Evolutionary conservation across 1,140 invertebrate species (phyloP).

Genomic region (Drosophila dunni): DNA sequence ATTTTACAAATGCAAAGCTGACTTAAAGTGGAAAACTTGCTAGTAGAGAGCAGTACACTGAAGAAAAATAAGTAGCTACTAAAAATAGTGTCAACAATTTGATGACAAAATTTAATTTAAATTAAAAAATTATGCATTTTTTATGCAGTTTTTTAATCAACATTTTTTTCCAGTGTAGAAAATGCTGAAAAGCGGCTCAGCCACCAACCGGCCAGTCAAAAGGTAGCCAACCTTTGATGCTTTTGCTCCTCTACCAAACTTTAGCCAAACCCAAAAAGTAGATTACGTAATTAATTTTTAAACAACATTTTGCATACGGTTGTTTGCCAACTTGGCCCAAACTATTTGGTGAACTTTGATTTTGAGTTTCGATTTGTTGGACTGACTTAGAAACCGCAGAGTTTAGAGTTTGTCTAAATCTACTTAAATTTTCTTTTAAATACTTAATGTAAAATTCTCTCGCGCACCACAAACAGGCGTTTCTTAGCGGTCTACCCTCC

Average conservation of each 20-base stretch:
- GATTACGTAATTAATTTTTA: conserved; percentile 14
- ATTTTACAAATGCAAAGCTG: conserved; percentile 19
- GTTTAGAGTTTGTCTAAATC: conserved; percentile 34
- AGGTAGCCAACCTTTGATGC: not conserved
- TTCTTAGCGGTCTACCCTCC: not conserved
- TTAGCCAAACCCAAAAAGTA: not conserved
- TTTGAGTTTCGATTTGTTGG: not conserved
- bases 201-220: not conserved
- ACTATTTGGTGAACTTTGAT: not conserved
- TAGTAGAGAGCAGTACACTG: not conserved
- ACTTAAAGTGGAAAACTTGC: conserved; percentile 22
- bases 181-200: not conserved
- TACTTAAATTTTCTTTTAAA: conserved; percentile 60
- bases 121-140: too few relatives aligned
- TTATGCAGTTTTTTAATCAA: too few relatives aligned
- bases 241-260: not conserved
- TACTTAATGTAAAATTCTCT: conserved; percentile 64
- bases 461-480: conserved; percentile 16
- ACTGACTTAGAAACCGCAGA: not conserved
- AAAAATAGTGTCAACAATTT: too few relatives aligned
- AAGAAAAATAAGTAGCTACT: too few relatives aligned
- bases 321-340: not conserved
- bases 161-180: too few relatives aligned
- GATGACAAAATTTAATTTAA: too few relatives aligned
- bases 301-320: not conserved